phyloP scores from a whole-genome alignment of 2,888 invertebrate genomes.

The Tenthredo mesomela region DNA sequence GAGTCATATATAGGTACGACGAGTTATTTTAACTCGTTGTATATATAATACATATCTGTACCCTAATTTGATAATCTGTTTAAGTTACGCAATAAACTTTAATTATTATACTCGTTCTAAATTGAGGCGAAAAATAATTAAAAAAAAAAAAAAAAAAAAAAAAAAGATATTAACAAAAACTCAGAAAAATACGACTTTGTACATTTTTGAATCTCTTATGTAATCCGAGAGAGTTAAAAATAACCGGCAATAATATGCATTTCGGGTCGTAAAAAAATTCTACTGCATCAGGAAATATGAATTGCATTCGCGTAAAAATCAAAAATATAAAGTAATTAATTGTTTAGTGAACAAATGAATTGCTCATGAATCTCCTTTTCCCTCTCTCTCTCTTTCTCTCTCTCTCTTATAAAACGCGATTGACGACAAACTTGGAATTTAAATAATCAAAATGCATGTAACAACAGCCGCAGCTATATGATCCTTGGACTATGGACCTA shows the following conservation, averaged over 20 bases:
- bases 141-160: neutral
- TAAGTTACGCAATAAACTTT: neutral
- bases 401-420: neutral
- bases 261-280: too few species aligned
- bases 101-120: neutral
- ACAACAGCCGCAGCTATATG: neutral
- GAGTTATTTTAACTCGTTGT: too few species aligned
- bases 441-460: neutral
- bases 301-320: neutral
- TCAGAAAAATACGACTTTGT: neutral
- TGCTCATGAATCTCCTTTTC: neutral
- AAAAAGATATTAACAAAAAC: too few species aligned
- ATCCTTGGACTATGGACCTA: constrained; percentile 41
- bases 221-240: neutral
- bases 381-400: neutral
- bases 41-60: neutral
- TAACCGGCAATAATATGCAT: too few species aligned
- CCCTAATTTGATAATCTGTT: neutral
- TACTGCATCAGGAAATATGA: neutral
- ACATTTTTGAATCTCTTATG: neutral
- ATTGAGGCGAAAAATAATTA: neutral
- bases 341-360: neutral
- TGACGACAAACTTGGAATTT: neutral
- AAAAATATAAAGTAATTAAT: neutral
- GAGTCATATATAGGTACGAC: too few species aligned